Evolutionary conservation across 2,797 vertebrate genomes (phyloP).

Genomic region (Chelon auratus): DNA sequence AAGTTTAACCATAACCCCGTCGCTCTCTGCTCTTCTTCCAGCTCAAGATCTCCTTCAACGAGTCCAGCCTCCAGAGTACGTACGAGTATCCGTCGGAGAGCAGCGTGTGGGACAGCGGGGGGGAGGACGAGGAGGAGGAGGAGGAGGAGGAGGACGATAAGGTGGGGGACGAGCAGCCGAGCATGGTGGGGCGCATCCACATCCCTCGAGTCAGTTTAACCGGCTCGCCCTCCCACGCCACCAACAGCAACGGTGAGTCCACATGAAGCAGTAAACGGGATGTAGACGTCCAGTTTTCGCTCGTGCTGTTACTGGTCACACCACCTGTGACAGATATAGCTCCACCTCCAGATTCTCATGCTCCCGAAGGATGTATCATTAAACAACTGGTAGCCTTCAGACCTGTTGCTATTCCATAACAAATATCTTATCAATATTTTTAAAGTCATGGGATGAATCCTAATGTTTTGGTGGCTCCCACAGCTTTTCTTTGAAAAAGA

Average conservation of each 20-base stretch:
- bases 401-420: neutral
- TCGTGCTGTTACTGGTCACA: neutral
- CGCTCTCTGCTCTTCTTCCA: conserved; percentile 57
- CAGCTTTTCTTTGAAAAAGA: neutral
- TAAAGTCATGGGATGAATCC: neutral
- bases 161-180: conserved; percentile 71
- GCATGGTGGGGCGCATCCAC: conserved; percentile 82
- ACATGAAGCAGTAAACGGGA: neutral
- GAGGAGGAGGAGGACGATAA: conserved; percentile 57
- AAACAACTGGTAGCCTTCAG: neutral
- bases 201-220: conserved; percentile 85
- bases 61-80: conserved; percentile 92
- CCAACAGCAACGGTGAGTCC: conserved; percentile 81
- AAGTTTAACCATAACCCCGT: no score
- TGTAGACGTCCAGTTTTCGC: no score
- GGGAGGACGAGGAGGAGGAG: conserved; percentile 83
- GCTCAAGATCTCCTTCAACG: conserved; percentile 98
- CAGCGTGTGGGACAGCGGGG: conserved; percentile 87
- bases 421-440: no score
- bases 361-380: neutral
- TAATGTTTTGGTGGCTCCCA: neutral
- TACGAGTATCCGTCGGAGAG: conserved; percentile 95
- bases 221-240: conserved; percentile 68
- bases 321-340: neutral
- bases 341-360: neutral